Conservation (phyloP, 2,113 vertebrate genomes). For the Erpornis zantholeuca region DNA sequence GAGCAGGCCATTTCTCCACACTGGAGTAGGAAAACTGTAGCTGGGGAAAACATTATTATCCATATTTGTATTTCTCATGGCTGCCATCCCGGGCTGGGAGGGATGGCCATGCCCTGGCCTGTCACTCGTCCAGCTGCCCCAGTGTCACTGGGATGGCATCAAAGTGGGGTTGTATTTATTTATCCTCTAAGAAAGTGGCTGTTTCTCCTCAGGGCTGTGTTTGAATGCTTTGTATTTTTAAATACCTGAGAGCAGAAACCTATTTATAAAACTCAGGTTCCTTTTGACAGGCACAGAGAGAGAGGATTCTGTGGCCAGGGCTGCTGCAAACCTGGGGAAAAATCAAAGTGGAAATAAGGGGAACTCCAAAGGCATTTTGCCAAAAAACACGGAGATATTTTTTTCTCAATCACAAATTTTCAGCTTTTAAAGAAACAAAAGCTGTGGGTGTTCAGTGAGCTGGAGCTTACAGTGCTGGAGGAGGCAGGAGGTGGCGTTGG, state of each 20-base stretch:
- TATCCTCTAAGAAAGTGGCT: neutral
- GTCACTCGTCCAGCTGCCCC: neutral
- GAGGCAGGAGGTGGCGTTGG: neutral
- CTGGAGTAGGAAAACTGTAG: conserved; percentile 13
- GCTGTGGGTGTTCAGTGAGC: neutral
- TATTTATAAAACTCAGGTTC: neutral
- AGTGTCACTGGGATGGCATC: neutral
- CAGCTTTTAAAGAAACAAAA: neutral
- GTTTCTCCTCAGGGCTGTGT: neutral
- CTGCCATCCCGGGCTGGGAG: neutral
- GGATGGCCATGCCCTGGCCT: neutral
- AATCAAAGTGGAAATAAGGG: neutral
- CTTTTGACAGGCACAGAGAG: neutral
- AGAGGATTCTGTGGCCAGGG: neutral
- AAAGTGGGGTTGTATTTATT: neutral
- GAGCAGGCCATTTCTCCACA: conserved; percentile 47
- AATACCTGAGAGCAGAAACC: neutral
- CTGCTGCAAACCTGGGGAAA: neutral
- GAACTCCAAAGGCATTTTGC: neutral
- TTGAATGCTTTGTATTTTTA: neutral
- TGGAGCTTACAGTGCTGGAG: fast-evolving
- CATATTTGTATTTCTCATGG: neutral
- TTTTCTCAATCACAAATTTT: neutral
- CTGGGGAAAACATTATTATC: conserved; percentile 46
- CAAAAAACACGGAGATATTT: neutral